A percentile compares a stretch with the other conserved stretches of the same genome.
Conservation (phyloP, 1,140 invertebrate species). For the Capitella teleta region DNA sequence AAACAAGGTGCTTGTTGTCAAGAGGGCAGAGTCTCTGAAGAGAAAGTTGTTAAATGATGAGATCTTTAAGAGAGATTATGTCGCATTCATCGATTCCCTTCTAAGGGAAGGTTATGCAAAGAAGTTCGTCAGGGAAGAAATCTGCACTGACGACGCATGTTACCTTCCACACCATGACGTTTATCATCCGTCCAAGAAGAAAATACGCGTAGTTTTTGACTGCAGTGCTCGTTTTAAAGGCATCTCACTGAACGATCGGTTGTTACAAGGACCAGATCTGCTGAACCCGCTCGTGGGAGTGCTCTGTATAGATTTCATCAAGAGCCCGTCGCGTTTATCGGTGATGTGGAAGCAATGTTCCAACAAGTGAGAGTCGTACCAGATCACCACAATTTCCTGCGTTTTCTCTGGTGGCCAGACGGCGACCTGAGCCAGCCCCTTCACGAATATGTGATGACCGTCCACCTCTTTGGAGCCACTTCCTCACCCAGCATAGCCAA, state of each 20-base stretch:
- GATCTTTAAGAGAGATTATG: no score
- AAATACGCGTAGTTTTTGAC: no score
- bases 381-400: neutral
- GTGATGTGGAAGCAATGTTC: neutral
- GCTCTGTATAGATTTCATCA: neutral
- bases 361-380: neutral
- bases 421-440: no score
- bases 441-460: no score
- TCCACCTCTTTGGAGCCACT: neutral
- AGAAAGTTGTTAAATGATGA: no score
- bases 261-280: slow-evolving; percentile 2
- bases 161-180: neutral
- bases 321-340: no score
- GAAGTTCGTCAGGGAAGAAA: no score
- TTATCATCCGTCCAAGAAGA: neutral
- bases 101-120: no score
- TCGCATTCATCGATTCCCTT: no score
- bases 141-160: no score
- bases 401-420: neutral
- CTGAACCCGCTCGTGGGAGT: neutral
- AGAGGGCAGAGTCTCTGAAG: no score
- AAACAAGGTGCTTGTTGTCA: no score
- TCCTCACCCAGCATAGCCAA: slow-evolving; percentile 1
- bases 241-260: neutral
- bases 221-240: neutral